Percentiles rank a stretch among this genome's conserved stretches.
phyloP scores from a whole-genome alignment of 2,797 vertebrate genomes.

The Crenuchus spilurus region DNA sequence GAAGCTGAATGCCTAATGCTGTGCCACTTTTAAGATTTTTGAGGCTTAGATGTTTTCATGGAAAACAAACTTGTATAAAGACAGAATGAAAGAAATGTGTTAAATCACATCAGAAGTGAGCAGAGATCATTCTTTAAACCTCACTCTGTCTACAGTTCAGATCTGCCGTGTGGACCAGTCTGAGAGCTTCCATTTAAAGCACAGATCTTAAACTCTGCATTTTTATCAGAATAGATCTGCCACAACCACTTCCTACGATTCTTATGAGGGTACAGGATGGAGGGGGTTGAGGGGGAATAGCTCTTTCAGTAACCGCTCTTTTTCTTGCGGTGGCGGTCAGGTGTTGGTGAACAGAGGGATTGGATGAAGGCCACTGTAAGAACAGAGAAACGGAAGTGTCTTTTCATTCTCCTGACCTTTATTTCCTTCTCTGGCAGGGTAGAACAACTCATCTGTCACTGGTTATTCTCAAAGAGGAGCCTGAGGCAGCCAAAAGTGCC shows the following conservation, averaged over 20 bases:
- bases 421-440: constrained; percentile 52
- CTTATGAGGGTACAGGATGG: constrained; percentile 24
- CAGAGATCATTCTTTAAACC: not conserved
- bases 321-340: constrained; percentile 52
- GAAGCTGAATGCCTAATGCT: constrained; percentile 4
- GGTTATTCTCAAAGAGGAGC: constrained; percentile 48
- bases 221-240: constrained; percentile 13
- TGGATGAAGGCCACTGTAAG: constrained; percentile 58
- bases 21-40: constrained; percentile 7
- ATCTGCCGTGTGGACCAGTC: too few species aligned
- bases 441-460: constrained; percentile 46
- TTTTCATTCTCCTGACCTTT: constrained; percentile 54
- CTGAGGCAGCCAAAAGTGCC: constrained; percentile 47
- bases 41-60: not conserved
- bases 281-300: not conserved
- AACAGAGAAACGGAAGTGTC: constrained; percentile 55
- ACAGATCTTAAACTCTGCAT: not conserved
- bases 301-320: constrained; percentile 27
- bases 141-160: not conserved
- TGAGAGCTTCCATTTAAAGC: constrained; percentile 10
- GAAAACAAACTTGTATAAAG: constrained; percentile 35
- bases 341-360: constrained; percentile 36
- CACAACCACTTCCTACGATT: constrained; percentile 40
- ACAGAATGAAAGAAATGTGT: constrained; percentile 69
- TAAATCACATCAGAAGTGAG: constrained; percentile 67